Percentiles rank a stretch among this genome's conserved stretches.
These are phyloP conservation scores for Trematocara macrostoma DNA, from an alignment of 2,113 vertebrate genomes.

Conservation along the genomic window DNA sequence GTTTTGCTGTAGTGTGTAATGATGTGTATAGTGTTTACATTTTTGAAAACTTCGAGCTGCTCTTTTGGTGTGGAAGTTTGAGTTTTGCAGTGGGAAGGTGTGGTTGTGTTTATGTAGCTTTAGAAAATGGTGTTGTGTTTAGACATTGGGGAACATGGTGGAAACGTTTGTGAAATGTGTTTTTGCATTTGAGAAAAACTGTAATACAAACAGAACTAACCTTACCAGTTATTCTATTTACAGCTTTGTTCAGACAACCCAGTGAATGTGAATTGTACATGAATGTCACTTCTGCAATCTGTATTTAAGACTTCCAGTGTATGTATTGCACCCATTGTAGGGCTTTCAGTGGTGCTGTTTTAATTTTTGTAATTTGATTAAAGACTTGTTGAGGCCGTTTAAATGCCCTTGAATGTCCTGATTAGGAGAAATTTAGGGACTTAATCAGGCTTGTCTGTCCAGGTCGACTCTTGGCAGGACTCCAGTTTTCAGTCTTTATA, in stretches of 20 bases:
- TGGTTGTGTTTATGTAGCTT: too few species aligned
- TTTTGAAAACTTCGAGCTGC: too few species aligned
- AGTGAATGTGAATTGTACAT: neutral
- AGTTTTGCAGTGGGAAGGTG: too few species aligned
- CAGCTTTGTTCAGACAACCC: neutral
- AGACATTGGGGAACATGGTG: too few species aligned
- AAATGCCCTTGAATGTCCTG: neutral
- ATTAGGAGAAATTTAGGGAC: neutral
- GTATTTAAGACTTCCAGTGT: neutral
- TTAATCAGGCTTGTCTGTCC: conserved; percentile 4
- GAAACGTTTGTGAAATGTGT: too few species aligned
- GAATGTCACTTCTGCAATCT: neutral
- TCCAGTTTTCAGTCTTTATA: conserved; percentile 11
- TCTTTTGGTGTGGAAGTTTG: too few species aligned
- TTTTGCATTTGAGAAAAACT: too few species aligned
- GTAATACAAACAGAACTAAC: neutral
- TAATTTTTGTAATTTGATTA: neutral
- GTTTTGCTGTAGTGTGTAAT: too few species aligned
- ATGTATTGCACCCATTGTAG: neutral
- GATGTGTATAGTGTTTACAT: too few species aligned
- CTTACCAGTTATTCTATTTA: neutral
- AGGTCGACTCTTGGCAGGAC: neutral
- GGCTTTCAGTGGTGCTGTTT: neutral
- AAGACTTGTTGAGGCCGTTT: neutral
- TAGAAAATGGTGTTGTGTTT: too few species aligned